Conservation (phyloP, 2,797 vertebrate species). For the Silurus aristotelis region DNA sequence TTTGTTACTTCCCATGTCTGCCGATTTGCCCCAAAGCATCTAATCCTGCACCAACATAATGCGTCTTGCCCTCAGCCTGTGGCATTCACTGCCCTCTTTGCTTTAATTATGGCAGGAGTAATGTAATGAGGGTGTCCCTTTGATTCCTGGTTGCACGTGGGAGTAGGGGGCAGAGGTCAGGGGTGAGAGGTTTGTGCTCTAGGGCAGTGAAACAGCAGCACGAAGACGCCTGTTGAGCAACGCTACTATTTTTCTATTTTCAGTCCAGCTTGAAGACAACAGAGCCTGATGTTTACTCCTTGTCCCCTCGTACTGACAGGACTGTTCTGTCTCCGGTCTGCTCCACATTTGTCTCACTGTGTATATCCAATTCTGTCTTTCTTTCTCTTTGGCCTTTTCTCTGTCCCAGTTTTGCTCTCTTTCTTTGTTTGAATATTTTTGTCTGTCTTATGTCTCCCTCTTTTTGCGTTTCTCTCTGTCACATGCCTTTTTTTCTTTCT, state of each 20-base stretch:
- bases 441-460: no score
- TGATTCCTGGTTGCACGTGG: conserved; percentile 51
- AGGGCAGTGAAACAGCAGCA: conserved; percentile 5
- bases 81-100: conserved; percentile 44
- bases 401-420: not conserved
- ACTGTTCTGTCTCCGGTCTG: conserved; percentile 1
- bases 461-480: not conserved
- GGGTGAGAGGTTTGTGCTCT: conserved; percentile 22
- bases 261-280: not conserved
- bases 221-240: conserved; percentile 51
- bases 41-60: conserved; percentile 21
- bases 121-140: conserved; percentile 59
- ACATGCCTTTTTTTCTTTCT: no score
- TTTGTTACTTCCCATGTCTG: no score
- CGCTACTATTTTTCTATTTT: conserved; percentile 35
- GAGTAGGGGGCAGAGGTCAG: conserved; percentile 1
- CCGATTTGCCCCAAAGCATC: conserved; percentile 20
- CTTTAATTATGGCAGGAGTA: conserved; percentile 48
- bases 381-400: not conserved
- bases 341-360: not conserved
- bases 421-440: not conserved
- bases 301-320: not conserved
- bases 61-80: conserved; percentile 36
- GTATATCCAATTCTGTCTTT: not conserved
- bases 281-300: not conserved